A percentile compares a stretch with the other conserved stretches of the same genome.
Evolutionary conservation across 2,888 invertebrate species (phyloP).

Genomic region (Xylota segnis): DNA sequence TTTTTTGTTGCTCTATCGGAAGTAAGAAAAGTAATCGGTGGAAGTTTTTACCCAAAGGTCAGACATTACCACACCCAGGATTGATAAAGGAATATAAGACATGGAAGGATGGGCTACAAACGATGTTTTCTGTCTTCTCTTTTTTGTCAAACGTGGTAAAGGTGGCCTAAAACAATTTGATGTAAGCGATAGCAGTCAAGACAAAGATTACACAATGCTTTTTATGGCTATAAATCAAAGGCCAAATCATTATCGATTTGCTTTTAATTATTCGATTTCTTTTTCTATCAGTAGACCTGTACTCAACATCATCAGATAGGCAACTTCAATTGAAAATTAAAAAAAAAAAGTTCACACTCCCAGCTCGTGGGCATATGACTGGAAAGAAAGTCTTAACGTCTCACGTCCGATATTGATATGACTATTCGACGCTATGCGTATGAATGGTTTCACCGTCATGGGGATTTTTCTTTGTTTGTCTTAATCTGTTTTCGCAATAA

Average conservation of each 20-base stretch:
- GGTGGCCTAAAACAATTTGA: not conserved
- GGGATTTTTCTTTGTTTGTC: not conserved
- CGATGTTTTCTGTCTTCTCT: not conserved
- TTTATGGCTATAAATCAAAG: not conserved
- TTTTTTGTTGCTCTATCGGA: not conserved
- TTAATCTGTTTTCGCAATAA: too few species aligned
- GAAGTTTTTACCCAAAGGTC: conserved; percentile 1
- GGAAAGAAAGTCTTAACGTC: not conserved
- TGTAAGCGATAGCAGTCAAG: conserved; percentile 1
- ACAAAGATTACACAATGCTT: not conserved
- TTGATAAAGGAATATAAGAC: not conserved
- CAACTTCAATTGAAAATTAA: too few species aligned
- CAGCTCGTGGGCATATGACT: not conserved
- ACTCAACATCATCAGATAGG: too few species aligned
- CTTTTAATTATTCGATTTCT: not conserved
- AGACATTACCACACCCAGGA: conserved; percentile 4
- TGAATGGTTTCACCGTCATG: too few species aligned
- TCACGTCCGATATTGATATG: not conserved
- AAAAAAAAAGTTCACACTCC: not conserved
- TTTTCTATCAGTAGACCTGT: too few species aligned
- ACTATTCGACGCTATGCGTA: not conserved
- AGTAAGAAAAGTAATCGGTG: not conserved
- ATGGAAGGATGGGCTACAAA: not conserved
- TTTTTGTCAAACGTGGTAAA: too few species aligned
- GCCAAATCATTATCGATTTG: not conserved